Percentiles rank a stretch among this genome's conserved stretches.
Conservation (phyloP, 1,140 invertebrate species). For the Acyrthosiphon pisum region DNA sequence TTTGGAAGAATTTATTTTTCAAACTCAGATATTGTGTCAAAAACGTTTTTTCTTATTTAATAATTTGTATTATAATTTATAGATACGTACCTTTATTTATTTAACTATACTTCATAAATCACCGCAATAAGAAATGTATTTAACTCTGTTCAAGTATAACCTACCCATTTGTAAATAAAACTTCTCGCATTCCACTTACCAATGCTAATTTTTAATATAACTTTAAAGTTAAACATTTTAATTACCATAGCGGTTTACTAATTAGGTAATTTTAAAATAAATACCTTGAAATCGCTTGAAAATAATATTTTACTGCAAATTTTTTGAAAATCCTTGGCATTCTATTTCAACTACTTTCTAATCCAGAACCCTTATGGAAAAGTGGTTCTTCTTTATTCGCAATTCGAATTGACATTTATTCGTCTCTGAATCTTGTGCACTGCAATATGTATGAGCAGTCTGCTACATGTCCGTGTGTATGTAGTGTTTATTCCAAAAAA, state of each 20-base stretch:
- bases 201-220: not conserved
- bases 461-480: not conserved
- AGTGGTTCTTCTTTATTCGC: constrained; percentile 42
- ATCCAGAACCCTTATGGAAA: constrained; percentile 15
- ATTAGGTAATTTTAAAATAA: not conserved
- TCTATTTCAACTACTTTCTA: constrained; percentile 48
- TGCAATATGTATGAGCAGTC: not conserved
- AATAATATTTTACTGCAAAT: not conserved
- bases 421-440: not conserved
- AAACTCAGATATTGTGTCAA: too few species aligned
- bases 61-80: too few species aligned
- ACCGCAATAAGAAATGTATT: too few species aligned
- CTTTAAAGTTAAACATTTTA: not conserved
- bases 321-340: constrained; percentile 9
- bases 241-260: not conserved
- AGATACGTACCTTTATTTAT: too few species aligned
- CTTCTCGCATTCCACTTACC: not conserved
- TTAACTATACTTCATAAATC: too few species aligned
- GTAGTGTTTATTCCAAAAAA: constrained; percentile 17
- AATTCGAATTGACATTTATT: constrained; percentile 38
- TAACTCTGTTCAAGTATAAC: too few species aligned
- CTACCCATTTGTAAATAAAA: not conserved
- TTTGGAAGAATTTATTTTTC: not conserved
- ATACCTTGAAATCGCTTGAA: not conserved
- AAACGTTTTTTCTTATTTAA: too few species aligned